Evolutionary conservation across 2,113 vertebrate species (phyloP).

Genomic region (Hypomesus transpacificus): DNA sequence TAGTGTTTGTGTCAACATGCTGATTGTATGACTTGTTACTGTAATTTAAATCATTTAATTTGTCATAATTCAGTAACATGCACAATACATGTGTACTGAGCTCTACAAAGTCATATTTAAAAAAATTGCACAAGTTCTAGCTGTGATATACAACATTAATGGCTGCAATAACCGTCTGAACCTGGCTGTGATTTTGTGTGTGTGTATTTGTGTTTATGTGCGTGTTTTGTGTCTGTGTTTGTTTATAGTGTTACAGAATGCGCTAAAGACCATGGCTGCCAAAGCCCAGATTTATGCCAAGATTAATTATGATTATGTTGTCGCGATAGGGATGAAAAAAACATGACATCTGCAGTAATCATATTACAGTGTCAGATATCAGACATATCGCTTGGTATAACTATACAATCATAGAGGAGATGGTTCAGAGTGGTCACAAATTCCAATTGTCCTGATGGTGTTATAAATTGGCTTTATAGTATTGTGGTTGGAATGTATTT

Average conservation of each 20-base stretch:
- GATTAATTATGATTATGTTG: conserved; percentile 69
- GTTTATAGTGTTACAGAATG: conserved; percentile 2
- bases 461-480: background rate
- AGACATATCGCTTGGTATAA: conserved; percentile 15
- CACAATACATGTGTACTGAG: too few species aligned
- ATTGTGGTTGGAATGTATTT: background rate
- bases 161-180: too few species aligned
- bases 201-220: background rate
- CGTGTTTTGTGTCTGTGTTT: conserved; percentile 3
- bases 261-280: conserved; percentile 43
- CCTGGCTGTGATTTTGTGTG: background rate
- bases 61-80: too few species aligned
- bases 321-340: conserved; percentile 57
- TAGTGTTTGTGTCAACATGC: too few species aligned
- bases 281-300: conserved; percentile 65
- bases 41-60: too few species aligned
- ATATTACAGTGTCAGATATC: conserved; percentile 44
- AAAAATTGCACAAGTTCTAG: too few species aligned
- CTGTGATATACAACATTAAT: too few species aligned
- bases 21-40: too few species aligned
- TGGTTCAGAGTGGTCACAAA: background rate
- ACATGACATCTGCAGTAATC: conserved; percentile 68
- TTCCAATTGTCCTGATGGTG: background rate
- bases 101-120: too few species aligned
- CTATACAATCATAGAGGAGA: background rate